Base-by-base conservation (phyloP, 2,113 vertebrate species). In the Melanostigma gelatinosum region DNA sequence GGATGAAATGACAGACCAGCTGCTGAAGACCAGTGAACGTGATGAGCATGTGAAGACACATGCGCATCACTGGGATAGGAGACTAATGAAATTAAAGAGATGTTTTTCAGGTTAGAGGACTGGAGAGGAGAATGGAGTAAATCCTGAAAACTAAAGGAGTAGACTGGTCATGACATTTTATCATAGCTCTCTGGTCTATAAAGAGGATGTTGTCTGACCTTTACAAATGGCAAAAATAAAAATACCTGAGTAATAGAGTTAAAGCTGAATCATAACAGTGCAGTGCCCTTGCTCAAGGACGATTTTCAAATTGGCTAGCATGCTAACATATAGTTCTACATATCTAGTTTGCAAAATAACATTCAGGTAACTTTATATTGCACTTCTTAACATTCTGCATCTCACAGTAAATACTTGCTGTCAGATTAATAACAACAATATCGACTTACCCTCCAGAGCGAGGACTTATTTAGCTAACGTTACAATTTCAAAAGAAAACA, bases 1-100 rank as follows among this genome's bases (percentile, higher is more conserved):
- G 61, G 68, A 27, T 81, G 61, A 88, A 80, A 74, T 83, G 58
- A 67, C 29, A 76, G 64, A 86, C 68, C 84, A 86, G 75, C 75
- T 27, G 75, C 6, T 68, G 8, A 54, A 32, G n/a, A 22, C 52
- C 32, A 61, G 74, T 36, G 42, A 44, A 18, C 46, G 24, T 24
- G 24, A 24, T 24, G 24, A 24, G 24, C 24, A 24, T 24, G 24
- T 24, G 24, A 24, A 24, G 38, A 67, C 32, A 46, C n/a, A 29
- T 57, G 13, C n/a, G 6, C 55, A 72, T 76, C 65, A 34, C n/a
- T 4, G 36, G 40, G 18, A 40, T 18, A 8, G 3, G n/a, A 34
- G 4, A 38, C 11, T 16, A 22, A 42, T 52, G 15, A 48, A 58
- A 70, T 72, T 2, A 48, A 9, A 18, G 9, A 36, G 50, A 68